phyloP scores from a whole-genome alignment of 2,888 invertebrate genomes.

The Apotomis capreana region DNA sequence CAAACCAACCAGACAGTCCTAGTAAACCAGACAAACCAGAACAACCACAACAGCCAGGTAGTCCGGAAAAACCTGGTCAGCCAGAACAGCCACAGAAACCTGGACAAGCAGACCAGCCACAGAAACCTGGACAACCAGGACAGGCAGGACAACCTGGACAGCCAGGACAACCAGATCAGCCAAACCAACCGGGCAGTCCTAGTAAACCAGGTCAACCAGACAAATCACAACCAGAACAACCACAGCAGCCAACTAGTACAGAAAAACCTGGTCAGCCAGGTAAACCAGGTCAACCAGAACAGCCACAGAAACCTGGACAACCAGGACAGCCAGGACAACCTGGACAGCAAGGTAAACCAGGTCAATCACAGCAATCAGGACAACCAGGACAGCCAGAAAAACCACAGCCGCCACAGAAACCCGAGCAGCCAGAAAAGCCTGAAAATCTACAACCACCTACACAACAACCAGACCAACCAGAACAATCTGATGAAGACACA shows the following conservation, averaged over 20 bases:
- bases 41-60: background rate
- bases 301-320: too few species aligned
- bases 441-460: background rate
- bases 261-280: too few species aligned
- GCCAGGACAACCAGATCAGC: background rate
- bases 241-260: too few species aligned
- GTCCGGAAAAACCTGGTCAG: background rate
- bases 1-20: too few species aligned
- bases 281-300: too few species aligned
- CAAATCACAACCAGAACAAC: background rate
- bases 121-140: too few species aligned
- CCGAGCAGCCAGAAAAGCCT: background rate
- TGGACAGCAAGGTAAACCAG: too few species aligned
- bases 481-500: background rate
- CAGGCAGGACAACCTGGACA: too few species aligned
- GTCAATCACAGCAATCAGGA: too few species aligned
- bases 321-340: too few species aligned
- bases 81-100: conserved; percentile 21
- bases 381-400: too few species aligned
- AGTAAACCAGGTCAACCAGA: conserved; percentile 4
- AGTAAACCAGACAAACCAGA: background rate
- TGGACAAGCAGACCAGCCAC: too few species aligned
- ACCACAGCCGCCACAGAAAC: background rate
- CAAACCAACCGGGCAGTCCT: background rate
- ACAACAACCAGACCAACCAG: background rate